Evolutionary conservation across 2,797 vertebrate species (phyloP).

Genomic region (Falco columbarius): DNA sequence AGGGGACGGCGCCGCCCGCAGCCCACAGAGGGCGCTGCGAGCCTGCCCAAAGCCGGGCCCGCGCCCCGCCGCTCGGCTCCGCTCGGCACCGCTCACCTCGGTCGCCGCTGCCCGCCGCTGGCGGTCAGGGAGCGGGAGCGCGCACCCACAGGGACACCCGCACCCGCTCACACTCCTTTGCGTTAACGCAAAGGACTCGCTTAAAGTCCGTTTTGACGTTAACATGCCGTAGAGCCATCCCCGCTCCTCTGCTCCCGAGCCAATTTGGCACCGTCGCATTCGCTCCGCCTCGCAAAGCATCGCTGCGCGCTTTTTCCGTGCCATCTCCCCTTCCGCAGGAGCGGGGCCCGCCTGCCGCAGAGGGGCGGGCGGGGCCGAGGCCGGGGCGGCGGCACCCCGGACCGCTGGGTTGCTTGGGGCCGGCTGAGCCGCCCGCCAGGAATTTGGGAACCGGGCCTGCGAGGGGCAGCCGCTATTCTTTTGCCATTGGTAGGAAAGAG

Average conservation of each 20-base stretch:
- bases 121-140: too few relatives aligned
- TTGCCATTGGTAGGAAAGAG: neutral
- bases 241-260: neutral
- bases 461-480: neutral
- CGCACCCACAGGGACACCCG: accelerated
- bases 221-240: neutral
- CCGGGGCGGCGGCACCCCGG: too few relatives aligned
- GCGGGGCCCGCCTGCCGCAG: neutral
- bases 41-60: constrained; percentile 36
- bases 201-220: neutral
- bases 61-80: too few relatives aligned
- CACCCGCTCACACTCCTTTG: accelerated
- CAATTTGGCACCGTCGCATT: neutral
- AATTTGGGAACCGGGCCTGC: neutral
- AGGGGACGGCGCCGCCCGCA: neutral
- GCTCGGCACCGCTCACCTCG: neutral
- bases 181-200: neutral
- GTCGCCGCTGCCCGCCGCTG: neutral
- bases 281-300: neutral
- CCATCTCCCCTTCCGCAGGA: too few relatives aligned
- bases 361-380: neutral
- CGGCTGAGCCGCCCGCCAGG: neutral
- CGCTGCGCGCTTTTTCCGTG: neutral
- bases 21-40: constrained; percentile 79
- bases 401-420: neutral